phyloP scores from a whole-genome alignment of 2,797 vertebrate genomes.

The Alectoris magna region DNA sequence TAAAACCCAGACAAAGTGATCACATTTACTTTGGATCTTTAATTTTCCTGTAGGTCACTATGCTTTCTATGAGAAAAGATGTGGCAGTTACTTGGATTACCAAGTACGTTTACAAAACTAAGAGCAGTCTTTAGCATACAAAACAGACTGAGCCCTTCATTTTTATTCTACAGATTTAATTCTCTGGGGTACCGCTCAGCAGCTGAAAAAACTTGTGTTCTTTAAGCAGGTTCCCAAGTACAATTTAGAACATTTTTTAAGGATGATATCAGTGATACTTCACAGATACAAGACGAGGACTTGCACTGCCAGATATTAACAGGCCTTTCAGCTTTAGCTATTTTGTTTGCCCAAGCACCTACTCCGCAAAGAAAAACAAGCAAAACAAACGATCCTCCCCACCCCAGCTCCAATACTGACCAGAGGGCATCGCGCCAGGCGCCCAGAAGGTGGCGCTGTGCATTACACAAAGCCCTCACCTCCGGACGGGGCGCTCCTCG shows the following conservation, averaged over 20 bases:
- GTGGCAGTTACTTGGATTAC: not conserved
- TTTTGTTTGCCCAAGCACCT: not conserved
- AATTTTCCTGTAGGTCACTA: not conserved
- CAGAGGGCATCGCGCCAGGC: not conserved
- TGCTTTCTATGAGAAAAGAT: not conserved
- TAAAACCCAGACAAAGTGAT: not conserved
- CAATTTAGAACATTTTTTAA: not conserved
- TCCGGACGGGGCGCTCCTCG: not conserved
- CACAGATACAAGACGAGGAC: not conserved
- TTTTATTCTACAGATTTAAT: not conserved
- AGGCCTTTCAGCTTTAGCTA: not conserved
- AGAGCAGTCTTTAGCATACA: not conserved
- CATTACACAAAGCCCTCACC: conserved; percentile 31
- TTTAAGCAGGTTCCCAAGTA: not conserved
- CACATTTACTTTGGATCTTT: not conserved
- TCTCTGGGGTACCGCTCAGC: not conserved
- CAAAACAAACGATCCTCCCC: not conserved
- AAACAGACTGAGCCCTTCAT: not conserved
- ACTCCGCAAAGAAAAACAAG: not conserved
- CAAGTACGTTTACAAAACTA: not conserved
- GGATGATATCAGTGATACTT: not conserved
- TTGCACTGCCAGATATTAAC: not conserved
- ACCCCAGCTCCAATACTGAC: not conserved
- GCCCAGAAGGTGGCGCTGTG: conserved; percentile 76
- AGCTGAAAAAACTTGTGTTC: not conserved